Evolutionary conservation across 92 coral and sea anemone species (phyloP).

Genomic region (Scolanthus callimorphus): DNA sequence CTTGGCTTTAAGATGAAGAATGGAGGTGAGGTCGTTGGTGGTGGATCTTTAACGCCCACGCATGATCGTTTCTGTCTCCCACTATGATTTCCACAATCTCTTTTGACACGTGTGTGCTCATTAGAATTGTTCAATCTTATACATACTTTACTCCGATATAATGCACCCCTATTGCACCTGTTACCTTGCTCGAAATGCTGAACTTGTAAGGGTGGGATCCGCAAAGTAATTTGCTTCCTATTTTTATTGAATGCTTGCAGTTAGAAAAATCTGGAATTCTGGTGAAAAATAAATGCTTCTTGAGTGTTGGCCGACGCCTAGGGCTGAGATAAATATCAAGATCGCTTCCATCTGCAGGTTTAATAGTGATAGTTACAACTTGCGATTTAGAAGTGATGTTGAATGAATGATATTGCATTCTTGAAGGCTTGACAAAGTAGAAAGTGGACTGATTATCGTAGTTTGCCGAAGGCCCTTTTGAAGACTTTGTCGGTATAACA

Average conservation of each 20-base stretch:
- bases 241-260: slow-evolving; percentile 2
- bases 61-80: slow-evolving; percentile 75
- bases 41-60: slow-evolving; percentile 81
- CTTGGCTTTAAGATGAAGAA: slow-evolving; percentile 53
- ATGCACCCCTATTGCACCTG: slow-evolving; percentile 60
- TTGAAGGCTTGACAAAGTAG: slow-evolving; percentile 50
- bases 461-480: not conserved
- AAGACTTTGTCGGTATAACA: slow-evolving; percentile 21
- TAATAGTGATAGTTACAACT: slow-evolving; percentile 16
- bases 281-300: slow-evolving; percentile 8
- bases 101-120: no score
- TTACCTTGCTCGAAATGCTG: slow-evolving; percentile 40
- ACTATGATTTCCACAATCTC: no score
- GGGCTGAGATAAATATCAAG: slow-evolving; percentile 32
- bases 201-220: slow-evolving; percentile 48
- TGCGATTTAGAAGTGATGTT: slow-evolving; percentile 5
- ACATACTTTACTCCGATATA: slow-evolving; percentile 57
- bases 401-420: slow-evolving; percentile 43
- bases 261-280: slow-evolving; percentile 38
- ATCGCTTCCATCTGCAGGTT: slow-evolving; percentile 27
- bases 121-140: no score
- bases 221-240: slow-evolving; percentile 21
- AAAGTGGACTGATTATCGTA: slow-evolving; percentile 3
- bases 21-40: slow-evolving; percentile 74
- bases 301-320: slow-evolving; percentile 32